phyloP scores from a whole-genome alignment of 2,888 invertebrate species.

The Arctia plantaginis region DNA sequence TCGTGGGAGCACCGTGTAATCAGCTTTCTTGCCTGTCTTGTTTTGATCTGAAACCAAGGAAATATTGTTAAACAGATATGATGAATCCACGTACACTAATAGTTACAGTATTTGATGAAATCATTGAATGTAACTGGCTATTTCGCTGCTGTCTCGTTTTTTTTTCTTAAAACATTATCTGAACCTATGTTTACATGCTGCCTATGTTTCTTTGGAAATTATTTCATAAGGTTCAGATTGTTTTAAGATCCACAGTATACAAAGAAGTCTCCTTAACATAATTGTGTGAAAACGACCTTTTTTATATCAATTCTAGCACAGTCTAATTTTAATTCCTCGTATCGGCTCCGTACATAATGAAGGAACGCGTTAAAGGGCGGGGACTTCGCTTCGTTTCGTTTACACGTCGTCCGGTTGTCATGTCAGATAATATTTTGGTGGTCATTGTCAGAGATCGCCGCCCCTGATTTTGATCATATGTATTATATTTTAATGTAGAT shows the following conservation, averaged over 20 bases:
- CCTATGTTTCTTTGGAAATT: background rate
- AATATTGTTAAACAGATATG: slow-evolving; percentile 60
- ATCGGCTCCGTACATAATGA: slow-evolving; percentile 45
- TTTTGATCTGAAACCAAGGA: slow-evolving; percentile 75
- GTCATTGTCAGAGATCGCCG: slow-evolving; percentile 64
- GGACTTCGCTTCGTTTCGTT: slow-evolving; percentile 63
- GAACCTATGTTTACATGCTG: too few relatives aligned
- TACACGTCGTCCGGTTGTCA: slow-evolving; percentile 70
- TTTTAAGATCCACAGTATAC: background rate
- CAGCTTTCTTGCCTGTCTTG: slow-evolving; percentile 83
- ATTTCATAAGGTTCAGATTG: background rate
- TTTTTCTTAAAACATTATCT: background rate
- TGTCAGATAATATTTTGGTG: slow-evolving; percentile 67
- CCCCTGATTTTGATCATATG: slow-evolving; percentile 49
- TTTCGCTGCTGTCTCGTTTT: background rate
- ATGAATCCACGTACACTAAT: slow-evolving; percentile 24
- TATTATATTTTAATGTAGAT: slow-evolving; percentile 43
- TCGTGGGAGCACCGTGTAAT: slow-evolving; percentile 86
- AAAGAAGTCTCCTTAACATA: background rate
- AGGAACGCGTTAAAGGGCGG: slow-evolving; percentile 59
- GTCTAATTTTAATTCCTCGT: slow-evolving; percentile 33
- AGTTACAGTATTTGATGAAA: background rate
- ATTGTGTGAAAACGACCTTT: background rate
- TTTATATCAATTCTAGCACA: slow-evolving; percentile 37
- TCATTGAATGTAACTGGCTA: background rate